These are phyloP conservation scores for Drosophila percnosoma DNA, from an alignment of 2,888 invertebrate genomes.

Conservation along the genomic window DNA sequence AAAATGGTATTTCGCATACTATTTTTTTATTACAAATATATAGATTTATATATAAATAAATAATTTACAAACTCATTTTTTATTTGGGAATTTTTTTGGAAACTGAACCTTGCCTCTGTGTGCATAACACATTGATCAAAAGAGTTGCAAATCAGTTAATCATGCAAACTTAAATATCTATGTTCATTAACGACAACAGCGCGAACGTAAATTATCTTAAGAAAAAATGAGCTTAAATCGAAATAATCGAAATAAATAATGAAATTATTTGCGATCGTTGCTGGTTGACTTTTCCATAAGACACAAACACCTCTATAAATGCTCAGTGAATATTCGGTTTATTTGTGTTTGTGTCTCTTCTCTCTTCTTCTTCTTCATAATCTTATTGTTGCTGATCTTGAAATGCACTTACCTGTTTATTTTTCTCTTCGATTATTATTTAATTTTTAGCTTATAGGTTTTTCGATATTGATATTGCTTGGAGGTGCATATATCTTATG, in stretches of 20 bases:
- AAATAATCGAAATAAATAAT: background rate
- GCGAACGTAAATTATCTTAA: background rate
- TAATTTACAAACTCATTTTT: background rate
- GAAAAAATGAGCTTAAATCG: background rate
- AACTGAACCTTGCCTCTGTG: background rate
- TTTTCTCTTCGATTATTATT: background rate
- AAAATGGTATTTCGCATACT: no score
- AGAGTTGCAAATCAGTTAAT: background rate
- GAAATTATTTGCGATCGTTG: background rate
- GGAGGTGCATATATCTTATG: background rate
- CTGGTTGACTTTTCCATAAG: background rate
- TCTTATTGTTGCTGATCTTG: background rate
- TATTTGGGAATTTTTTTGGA: background rate
- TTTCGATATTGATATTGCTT: background rate
- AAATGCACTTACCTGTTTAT: constrained; percentile 9
- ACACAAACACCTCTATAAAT: background rate
- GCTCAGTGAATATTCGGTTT: background rate
- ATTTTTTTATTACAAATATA: no score
- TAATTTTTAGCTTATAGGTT: background rate
- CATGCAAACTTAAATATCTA: background rate
- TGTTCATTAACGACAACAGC: background rate
- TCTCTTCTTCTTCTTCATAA: background rate
- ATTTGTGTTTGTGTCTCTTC: background rate
- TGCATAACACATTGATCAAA: background rate
- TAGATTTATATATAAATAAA: background rate